Percentiles rank a stretch among this genome's conserved stretches.
These are phyloP conservation scores for Aspidapion aeneum DNA, from an alignment of 2,888 invertebrate genomes.

Conservation along the genomic window DNA sequence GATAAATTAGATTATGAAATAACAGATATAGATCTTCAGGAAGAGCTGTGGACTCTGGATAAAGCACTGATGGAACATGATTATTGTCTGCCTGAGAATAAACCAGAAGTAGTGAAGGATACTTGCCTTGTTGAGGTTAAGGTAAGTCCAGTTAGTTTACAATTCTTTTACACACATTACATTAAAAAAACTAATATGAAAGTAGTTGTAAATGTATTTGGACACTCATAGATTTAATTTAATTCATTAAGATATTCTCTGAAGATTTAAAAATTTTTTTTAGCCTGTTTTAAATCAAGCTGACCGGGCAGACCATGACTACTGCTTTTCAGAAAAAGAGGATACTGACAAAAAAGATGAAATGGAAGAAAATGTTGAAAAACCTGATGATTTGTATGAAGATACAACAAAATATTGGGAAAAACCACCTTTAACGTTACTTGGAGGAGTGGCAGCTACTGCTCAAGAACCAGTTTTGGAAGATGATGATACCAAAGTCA, in stretches of 20 bases:
- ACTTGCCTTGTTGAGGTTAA: slow-evolving; percentile 39
- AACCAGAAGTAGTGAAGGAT: slow-evolving; percentile 27
- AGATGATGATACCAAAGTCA: neutral
- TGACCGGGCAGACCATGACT: slow-evolving; percentile 48
- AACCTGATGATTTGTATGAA: too few relatives aligned
- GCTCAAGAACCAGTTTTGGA: slow-evolving; percentile 11
- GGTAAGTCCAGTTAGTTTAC: slow-evolving; percentile 8
- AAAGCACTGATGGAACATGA: slow-evolving; percentile 64
- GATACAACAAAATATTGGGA: neutral
- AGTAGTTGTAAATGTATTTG: too few relatives aligned
- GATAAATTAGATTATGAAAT: neutral
- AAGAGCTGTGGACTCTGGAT: slow-evolving; percentile 30
- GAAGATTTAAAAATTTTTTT: too few relatives aligned
- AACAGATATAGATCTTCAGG: slow-evolving; percentile 23
- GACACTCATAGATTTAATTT: too few relatives aligned
- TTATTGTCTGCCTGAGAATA: slow-evolving; percentile 57
- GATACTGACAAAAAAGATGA: slow-evolving; percentile 13
- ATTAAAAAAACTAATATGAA: too few relatives aligned
- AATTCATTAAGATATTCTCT: too few relatives aligned
- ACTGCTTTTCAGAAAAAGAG: slow-evolving; percentile 36
- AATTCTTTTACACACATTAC: too few relatives aligned
- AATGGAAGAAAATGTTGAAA: slow-evolving; percentile 17
- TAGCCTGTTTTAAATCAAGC: slow-evolving; percentile 41
- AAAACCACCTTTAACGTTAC: neutral
- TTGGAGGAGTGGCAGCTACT: slow-evolving; percentile 5